Base-by-base conservation (phyloP, 1,140 invertebrate genomes). In the Meteorus sp. region DNA sequence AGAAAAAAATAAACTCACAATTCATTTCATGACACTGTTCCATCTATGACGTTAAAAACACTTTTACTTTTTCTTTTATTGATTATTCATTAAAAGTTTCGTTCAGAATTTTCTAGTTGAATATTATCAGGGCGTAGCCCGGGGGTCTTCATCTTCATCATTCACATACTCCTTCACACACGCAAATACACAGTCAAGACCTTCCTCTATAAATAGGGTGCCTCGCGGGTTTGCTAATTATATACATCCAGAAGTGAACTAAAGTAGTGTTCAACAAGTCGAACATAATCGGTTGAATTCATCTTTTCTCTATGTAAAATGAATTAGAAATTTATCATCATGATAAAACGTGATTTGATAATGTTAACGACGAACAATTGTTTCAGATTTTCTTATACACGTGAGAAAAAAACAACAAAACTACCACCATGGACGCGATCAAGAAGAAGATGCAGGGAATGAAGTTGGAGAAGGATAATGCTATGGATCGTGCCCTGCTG, bases 371-470 rank as follows among this genome's bases (percentile, higher is more conserved):
- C 9, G 9, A 29, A 29, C 4, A 29, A 29, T 29, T 29, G 9
- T 61, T 63, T 11, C 45, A 59, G 56, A 67, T 59, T 62, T 54
- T 53, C 50, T 8, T 50, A 17, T 48, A 61, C 62, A 58, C 69
- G 61, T 62, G 54, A 66, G 31, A 23, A 66, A 56, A 77, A 67
- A 69, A 62, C 69, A 71, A 78, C 73, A 78, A 80, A 79, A 66
- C 78, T 69, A 68, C 76, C 82, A 85, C 82, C 82, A 98, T 98
- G 95, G 95, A 98, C 87, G 94, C 94, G 83, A 98, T 98, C 88
- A 98, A 98, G 91, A 98, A 98, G 91, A 98, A 98, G 86, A 98
- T 98, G 96, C 93, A 97, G 86, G 93, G 93, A 83, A 98, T 98
- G 95, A 98, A 98, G 91, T 86, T 97, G 85, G 95, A 98, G 87